Evolutionary conservation across 2,888 invertebrate species (phyloP), one percentile per base, ranked within the genome.

Genomic region (Actias luna): DNA sequence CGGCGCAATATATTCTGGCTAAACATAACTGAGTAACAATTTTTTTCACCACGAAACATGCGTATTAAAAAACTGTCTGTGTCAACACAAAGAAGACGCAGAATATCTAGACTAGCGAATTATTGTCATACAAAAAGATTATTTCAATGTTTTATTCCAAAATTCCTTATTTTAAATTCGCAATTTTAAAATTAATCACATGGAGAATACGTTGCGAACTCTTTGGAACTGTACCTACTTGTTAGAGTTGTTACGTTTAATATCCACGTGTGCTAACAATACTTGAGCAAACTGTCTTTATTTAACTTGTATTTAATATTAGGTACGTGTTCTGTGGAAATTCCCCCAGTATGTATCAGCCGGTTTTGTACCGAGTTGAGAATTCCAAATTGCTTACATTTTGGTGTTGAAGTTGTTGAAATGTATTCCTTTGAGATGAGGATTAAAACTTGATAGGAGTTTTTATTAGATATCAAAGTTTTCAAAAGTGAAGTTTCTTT

Each of bases 231-330:
- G 78, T 84, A 82, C 85, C n/a, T n/a, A n/a, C n/a, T n/a, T n/a
- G n/a, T n/a, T n/a, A n/a, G n/a, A n/a, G n/a, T 87, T 86, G 88
- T 87, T 88, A 80, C 78, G 71, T 55, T 55, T 55, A 80, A 78
- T 80, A 83, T 83, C 76, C 85, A 85, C 84, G 82, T 85, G 82
- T 84, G 81, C 78, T 78, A 79, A 84, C 83, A 87, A 82, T 82
- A 80, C 84, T 85, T 75, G 76, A 66, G 77, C 75, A 74, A 84
- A 87, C 79, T 84, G 87, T 87, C 86, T 87, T 86, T 85, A 87
- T 87, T 84, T 85, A 83, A 87, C 84, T 89, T 87, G 85, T 89
- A 87, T 90, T 87, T 88, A 88, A 91, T 89, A 89, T 88, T 74
- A 78, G 80, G 75, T 79, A 88, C 88, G 86, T 87, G 88, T 89